Evolutionary conservation across 2,797 vertebrate genomes (phyloP), one percentile per base, ranked within the genome.

Genomic region (Hypotaenidia okinawae): DNA sequence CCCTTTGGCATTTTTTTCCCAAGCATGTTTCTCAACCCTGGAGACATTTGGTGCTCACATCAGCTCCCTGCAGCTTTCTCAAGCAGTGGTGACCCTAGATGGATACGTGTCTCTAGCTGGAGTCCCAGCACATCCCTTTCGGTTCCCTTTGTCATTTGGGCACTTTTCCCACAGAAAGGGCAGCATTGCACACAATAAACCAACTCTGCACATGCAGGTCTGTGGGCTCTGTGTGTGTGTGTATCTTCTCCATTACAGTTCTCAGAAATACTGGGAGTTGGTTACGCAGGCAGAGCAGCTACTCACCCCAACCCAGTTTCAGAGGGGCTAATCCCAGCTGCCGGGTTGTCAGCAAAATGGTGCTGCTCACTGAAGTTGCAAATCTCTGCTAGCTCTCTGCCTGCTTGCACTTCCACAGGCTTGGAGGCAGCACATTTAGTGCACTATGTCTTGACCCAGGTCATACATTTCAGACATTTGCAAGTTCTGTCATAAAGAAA

Each of bases 361-460:
- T 74, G 58, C 47, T 84, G 13, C 7, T 69, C 19, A 5, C 3
- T 62, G 25, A 11, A 83, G 45, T 30, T 77, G 57, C 35, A 69
- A 32, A 5, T 8, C 35, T 61, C 19, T 49, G 51, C 62, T 61
- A 51, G 37, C 28, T 57, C 32, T 7, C 70, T 81, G 80, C 12
- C 62, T 62, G n/a, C 62, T 78, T 41, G 49, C 69, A 4, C 55
- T 49, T 19, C 39, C 54, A 27, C 30, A 33, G 68, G 2, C 21
- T 28, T 25, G 10, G 15, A 41, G 16, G 28, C 45, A 45, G 2
- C 30, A 10, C 32, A 30, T 33, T 3, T 2, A 51, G 55, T 2
- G 0, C 19, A 4, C 8, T 23, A 5, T 3, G 1, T 43, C 80
- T 39, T 19, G 28, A 35, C 43, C 1, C 0, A 77, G 28, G 62